Evolutionary conservation across 2,113 vertebrate species (phyloP).

Genomic region (Thinocorus orbignyianus): DNA sequence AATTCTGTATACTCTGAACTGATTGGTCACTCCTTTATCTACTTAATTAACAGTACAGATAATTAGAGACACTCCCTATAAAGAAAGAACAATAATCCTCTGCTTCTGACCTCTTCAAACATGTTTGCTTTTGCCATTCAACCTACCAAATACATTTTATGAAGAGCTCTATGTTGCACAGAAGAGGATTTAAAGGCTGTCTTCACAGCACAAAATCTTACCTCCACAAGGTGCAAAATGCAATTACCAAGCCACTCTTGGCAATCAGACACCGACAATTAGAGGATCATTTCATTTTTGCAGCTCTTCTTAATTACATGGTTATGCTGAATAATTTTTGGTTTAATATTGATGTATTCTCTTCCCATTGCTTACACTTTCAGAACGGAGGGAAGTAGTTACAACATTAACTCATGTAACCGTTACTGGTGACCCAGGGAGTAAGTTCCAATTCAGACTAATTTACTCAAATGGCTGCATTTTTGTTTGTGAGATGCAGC

Average conservation of each 20-base stretch:
- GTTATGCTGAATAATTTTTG: not conserved
- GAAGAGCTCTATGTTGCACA: accelerated
- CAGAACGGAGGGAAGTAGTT: not conserved
- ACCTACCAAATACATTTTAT: not conserved
- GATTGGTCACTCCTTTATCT: not conserved
- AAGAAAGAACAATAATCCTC: not conserved
- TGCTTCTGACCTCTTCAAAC: not conserved
- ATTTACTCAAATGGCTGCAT: not conserved
- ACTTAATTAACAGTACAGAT: not conserved
- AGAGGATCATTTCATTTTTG: not conserved
- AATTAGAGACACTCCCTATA: not conserved
- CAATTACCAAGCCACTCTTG: not conserved
- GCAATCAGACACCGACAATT: not conserved
- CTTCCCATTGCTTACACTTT: not conserved
- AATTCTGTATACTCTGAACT: not conserved
- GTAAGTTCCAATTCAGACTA: not conserved
- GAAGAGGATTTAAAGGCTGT: not conserved
- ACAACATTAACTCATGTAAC: not conserved
- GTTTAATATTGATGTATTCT: not conserved
- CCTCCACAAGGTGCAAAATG: not conserved
- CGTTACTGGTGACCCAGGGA: not conserved
- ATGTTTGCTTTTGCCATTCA: not conserved
- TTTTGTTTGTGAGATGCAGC: not conserved
- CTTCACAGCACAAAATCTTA: not conserved
- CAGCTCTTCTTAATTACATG: not conserved